Percentiles rank a stretch among this genome's conserved stretches.
Conservation (phyloP, 2,888 invertebrate genomes). For the Unio pictorum region DNA sequence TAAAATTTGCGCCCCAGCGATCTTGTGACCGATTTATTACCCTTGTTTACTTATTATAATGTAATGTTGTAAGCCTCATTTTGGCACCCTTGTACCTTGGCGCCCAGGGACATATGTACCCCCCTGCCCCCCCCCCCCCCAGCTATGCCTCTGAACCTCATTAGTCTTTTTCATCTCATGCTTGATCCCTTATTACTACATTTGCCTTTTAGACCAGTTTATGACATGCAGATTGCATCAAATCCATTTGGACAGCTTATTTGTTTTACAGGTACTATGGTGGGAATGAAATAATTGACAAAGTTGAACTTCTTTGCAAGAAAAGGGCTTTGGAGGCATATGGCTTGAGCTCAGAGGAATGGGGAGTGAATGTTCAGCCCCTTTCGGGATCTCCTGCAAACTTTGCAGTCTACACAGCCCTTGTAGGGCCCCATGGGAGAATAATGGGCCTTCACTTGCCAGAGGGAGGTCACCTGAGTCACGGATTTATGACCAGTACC, state of each 20-base stretch:
- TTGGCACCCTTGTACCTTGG: too few relatives aligned
- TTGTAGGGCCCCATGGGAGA: constrained; percentile 88
- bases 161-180: too few relatives aligned
- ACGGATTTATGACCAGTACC: constrained; percentile 86
- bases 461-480: constrained; percentile 90
- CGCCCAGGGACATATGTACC: too few relatives aligned
- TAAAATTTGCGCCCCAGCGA: too few relatives aligned
- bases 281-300: constrained; percentile 95
- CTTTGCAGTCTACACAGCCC: constrained; percentile 94
- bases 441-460: constrained; percentile 97
- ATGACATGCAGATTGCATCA: not conserved
- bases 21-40: too few relatives aligned
- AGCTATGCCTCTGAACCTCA: too few relatives aligned
- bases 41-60: too few relatives aligned
- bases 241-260: too few relatives aligned
- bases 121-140: too few relatives aligned
- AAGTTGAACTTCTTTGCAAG: constrained; percentile 92
- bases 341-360: constrained; percentile 84
- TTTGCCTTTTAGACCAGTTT: too few relatives aligned
- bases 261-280: constrained; percentile 88
- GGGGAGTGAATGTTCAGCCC: constrained; percentile 99
- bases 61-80: too few relatives aligned
- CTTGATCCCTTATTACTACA: too few relatives aligned
- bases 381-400: constrained; percentile 97
- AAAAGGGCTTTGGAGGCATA: constrained; percentile 89